Base-by-base conservation (phyloP, 2,888 invertebrate genomes). In the Corbicula japonica region DNA sequence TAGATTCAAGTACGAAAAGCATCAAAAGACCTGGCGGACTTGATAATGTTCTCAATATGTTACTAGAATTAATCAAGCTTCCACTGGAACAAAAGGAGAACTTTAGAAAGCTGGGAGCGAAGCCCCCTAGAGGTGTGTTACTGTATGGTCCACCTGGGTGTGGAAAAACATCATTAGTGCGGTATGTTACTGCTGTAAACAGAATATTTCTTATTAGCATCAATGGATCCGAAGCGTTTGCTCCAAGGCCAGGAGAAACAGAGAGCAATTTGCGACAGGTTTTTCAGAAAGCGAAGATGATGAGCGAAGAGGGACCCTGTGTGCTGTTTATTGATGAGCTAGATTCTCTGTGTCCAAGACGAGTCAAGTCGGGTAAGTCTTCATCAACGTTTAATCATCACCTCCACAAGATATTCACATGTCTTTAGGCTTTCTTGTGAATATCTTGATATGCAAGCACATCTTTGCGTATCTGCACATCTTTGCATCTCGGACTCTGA, bases 151-250 rank as follows among this genome's bases (percentile, higher is more conserved):
- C 92, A 18, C 89, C 92, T 44, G 92, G 92, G 0, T 90, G 90
- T 80, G 92, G 92, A 0, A 92, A 92, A 72, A 89, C 91, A 1
- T 87, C 98, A 97, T 91, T 98, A 94, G 68, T 98, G 97, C 90
- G 96, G 94, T 94, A 89, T 93, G 93, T 91, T 91, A 91, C 89
- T 92, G 92, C 84, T 91, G 93, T 88, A 41, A 92, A 93, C 84
- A 86, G 88, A n/a, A 94, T 94, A 73, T 94, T 94, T 73, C 89
- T 95, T 18, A 92, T 95, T 56, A 87, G 91, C 18, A 88, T 95
- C 2, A 93, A 93, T 62, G 93, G 94, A 1, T 90, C 94, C 0
- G 94, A 94, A 61, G 87, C 95, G 1, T 85, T 94, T 48, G 92
- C 93, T n/a, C 92, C 94, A 0, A 91, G 94, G 82, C 95, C 95